A percentile compares a stretch with the other conserved stretches of the same genome.
These are phyloP conservation scores for Otus scops DNA, from an alignment of 2,797 vertebrate genomes.

Conservation along the genomic window DNA sequence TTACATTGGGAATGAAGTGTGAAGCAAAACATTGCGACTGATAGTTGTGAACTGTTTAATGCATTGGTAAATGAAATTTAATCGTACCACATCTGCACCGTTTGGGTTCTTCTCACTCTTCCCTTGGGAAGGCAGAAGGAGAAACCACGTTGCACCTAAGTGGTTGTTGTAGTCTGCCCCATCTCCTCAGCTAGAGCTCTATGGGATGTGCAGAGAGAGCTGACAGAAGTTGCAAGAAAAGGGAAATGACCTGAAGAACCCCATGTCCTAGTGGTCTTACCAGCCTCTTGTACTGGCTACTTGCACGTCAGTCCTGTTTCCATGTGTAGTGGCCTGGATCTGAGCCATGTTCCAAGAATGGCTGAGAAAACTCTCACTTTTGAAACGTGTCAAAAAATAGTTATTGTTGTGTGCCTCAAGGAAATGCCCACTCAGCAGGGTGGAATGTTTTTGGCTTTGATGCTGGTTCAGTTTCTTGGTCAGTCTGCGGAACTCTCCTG, in stretches of 20 bases:
- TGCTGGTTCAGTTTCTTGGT: neutral
- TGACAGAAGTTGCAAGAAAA: neutral
- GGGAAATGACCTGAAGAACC: neutral
- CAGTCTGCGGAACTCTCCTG: neutral
- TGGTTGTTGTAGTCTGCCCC: neutral
- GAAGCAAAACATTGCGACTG: neutral
- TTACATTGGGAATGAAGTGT: neutral
- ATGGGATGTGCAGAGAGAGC: neutral
- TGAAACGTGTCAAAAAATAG: rapidly evolving
- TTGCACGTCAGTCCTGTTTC: neutral
- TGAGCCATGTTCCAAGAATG: neutral
- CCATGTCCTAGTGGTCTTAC: neutral
- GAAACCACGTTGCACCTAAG: neutral
- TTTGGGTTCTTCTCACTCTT: rapidly evolving
- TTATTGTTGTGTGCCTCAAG: neutral
- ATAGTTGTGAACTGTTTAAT: neutral
- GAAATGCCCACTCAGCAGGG: neutral
- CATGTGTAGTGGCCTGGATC: neutral
- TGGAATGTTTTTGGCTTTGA: neutral
- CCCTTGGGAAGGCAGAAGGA: neutral
- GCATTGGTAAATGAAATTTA: neutral
- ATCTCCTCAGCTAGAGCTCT: neutral
- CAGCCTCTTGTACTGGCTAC: neutral
- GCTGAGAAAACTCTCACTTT: neutral
- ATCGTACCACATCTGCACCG: rapidly evolving